Conservation (phyloP, 2,113 vertebrate genomes). For the Lophura nycthemera region DNA sequence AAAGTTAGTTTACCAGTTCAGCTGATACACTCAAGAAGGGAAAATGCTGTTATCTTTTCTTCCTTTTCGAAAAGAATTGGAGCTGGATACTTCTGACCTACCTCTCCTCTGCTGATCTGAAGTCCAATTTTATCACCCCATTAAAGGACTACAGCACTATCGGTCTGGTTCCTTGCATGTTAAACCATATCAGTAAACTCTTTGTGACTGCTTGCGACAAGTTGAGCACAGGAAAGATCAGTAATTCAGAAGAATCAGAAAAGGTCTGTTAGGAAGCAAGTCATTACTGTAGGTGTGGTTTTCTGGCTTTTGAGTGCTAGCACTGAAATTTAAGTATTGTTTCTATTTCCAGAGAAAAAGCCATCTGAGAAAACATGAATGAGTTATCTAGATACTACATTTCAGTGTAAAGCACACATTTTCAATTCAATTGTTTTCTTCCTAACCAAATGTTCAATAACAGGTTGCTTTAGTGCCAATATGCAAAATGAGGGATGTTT, state of each 20-base stretch:
- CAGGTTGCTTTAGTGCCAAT: background rate
- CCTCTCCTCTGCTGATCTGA: slow-evolving; percentile 51
- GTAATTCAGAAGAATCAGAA: slow-evolving; percentile 56
- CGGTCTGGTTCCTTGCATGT: slow-evolving; percentile 50
- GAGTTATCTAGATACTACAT: slow-evolving; percentile 4
- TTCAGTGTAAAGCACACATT: slow-evolving; percentile 7
- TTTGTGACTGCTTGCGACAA: slow-evolving; percentile 44
- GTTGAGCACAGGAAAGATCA: slow-evolving; percentile 49
- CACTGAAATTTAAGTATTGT: slow-evolving; percentile 5
- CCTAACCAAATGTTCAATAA: background rate
- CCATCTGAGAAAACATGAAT: slow-evolving; percentile 26
- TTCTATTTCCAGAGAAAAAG: slow-evolving; percentile 44
- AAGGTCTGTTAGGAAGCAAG: slow-evolving; percentile 58
- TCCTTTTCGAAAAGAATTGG: slow-evolving; percentile 17
- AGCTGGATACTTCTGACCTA: slow-evolving; percentile 51
- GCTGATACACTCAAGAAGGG: background rate
- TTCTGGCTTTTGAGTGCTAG: slow-evolving; percentile 11
- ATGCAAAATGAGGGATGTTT: background rate
- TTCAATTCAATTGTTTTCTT: background rate
- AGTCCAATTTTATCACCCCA: slow-evolving; percentile 58
- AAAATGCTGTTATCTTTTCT: slow-evolving; percentile 39
- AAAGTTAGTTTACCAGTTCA: slow-evolving; percentile 63
- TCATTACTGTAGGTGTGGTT: slow-evolving; percentile 1
- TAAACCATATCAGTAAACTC: slow-evolving; percentile 25
- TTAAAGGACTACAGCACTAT: slow-evolving; percentile 51